phyloP scores from a whole-genome alignment of 2,797 vertebrate species.

The Acipenser ruthenus region DNA sequence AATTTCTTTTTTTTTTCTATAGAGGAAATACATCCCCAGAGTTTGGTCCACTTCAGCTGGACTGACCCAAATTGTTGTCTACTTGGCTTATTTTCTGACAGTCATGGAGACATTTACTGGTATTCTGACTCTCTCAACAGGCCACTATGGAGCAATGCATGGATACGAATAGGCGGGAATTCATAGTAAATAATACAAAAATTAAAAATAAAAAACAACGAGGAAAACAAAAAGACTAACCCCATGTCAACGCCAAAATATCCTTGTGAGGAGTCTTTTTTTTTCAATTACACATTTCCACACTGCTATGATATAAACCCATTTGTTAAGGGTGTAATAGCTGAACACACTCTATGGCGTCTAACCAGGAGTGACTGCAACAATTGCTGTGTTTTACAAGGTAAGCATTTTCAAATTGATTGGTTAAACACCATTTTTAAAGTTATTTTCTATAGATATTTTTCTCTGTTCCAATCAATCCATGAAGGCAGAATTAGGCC shows the following conservation, averaged over 20 bases:
- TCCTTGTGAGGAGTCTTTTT: conserved; percentile 41
- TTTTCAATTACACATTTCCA: conserved; percentile 76
- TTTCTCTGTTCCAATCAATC: conserved; percentile 37
- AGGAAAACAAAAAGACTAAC: conserved; percentile 43
- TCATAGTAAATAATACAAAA: not conserved
- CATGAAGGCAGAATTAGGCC: conserved; percentile 60
- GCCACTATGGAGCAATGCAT: too few relatives aligned
- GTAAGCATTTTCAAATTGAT: conserved; percentile 78
- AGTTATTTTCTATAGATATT: conserved; percentile 51
- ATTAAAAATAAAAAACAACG: conserved; percentile 50
- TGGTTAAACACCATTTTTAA: conserved; percentile 80
- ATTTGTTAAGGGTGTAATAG: conserved; percentile 69
- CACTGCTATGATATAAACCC: conserved; percentile 57
- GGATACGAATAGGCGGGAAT: not conserved
- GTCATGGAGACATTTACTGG: conserved; percentile 4
- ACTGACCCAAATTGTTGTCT: too few relatives aligned
- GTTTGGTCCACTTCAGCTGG: too few relatives aligned
- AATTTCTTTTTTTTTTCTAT: too few relatives aligned
- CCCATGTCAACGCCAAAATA: conserved; percentile 39
- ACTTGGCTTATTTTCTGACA: not conserved
- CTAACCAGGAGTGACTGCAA: conserved; percentile 45
- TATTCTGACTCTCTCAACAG: too few relatives aligned
- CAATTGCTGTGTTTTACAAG: conserved; percentile 64
- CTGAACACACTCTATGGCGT: conserved; percentile 59
- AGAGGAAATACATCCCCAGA: too few relatives aligned